Percentiles rank a stretch among this genome's conserved stretches.
These are phyloP conservation scores for Dynastes maya DNA, from an alignment of 2,888 invertebrate genomes.

Conservation along the genomic window DNA sequence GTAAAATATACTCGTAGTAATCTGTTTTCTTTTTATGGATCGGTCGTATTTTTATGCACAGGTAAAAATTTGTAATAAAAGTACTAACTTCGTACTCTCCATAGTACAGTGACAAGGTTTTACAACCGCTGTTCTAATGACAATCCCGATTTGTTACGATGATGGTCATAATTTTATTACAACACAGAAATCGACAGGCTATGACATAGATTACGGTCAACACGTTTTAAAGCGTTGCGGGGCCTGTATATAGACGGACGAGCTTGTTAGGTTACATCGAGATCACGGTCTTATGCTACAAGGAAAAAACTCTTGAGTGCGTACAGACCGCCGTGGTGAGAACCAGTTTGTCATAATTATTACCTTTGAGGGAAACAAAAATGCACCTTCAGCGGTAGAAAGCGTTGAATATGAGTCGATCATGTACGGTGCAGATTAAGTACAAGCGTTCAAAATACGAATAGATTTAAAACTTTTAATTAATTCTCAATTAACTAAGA, in stretches of 20 bases:
- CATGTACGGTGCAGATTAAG: conserved; percentile 6
- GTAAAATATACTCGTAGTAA: conserved; percentile 21
- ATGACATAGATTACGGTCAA: conserved; percentile 35
- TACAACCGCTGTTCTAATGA: conserved; percentile 42
- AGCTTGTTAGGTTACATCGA: conserved; percentile 42
- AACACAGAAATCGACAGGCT: conserved; percentile 41
- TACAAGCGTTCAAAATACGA: background rate
- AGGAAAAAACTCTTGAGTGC: conserved; percentile 33
- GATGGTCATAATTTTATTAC: conserved; percentile 43
- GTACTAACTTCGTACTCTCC: background rate
- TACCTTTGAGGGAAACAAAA: conserved; percentile 49
- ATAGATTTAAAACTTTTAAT: conserved; percentile 35
- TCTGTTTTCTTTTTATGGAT: conserved; percentile 36
- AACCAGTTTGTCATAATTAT: conserved; percentile 54
- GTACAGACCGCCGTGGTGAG: conserved; percentile 49
- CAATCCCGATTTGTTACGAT: conserved; percentile 12
- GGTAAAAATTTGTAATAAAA: conserved; percentile 39
- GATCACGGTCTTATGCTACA: conserved; percentile 40
- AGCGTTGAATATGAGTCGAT: conserved; percentile 6
- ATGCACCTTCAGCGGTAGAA: conserved; percentile 37
- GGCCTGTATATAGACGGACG: conserved; percentile 19
- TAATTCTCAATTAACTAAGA: conserved; percentile 47
- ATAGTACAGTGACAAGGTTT: conserved; percentile 25
- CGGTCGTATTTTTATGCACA: background rate
- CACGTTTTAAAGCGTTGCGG: conserved; percentile 22